Base-by-base conservation (phyloP, 2,888 invertebrate species). In the Chymomyza amoena region DNA sequence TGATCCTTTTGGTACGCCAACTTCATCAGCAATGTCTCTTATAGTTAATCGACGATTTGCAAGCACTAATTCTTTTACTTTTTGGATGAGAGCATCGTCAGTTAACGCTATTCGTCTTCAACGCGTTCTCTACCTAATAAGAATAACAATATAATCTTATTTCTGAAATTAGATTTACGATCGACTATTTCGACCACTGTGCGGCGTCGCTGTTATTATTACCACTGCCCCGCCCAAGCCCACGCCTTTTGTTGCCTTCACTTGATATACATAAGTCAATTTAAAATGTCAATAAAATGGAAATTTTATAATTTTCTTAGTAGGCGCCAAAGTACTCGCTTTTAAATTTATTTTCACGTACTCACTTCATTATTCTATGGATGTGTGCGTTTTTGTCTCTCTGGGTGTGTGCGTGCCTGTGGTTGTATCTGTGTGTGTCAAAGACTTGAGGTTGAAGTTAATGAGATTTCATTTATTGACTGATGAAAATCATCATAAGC, bases 201-300 rank as follows among this genome's bases (percentile, higher is more conserved):
- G 32, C 32, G 54, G 32, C 32, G 54, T 20, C 18, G 1, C 16
- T 18, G 54, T 54, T n/a, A 4, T 16, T 54, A 9, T 20, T n/a
- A 18, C 13, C 4, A 13, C 13, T 13, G 13, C 39, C 4, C 13
- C 39, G 10, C 13, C 36, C 36, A 36, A 6, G 39, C 39, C 39
- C 13, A 6, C 36, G 36, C 15, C 52, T 51, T 51, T 1, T 52
- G n/a, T 54, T 50, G 7, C 36, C 32, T 13, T 52, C 25, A 63
- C 51, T 25, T 59, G 72, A 60, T 64, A 59, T 75, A 73, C 81
- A 84, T 81, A 86, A 84, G 82, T 84, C 86, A 84, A 84, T 84
- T 84, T 84, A 72, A 67, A 76, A 79, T 84, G 86, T 86, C 84
- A 84, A 86, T 86, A 84, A 86, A 81, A 84, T 86, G 84, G 75